These are phyloP conservation scores for Eugnorisma glareosa DNA, from an alignment of 2,888 invertebrate species.

Conservation along the genomic window DNA sequence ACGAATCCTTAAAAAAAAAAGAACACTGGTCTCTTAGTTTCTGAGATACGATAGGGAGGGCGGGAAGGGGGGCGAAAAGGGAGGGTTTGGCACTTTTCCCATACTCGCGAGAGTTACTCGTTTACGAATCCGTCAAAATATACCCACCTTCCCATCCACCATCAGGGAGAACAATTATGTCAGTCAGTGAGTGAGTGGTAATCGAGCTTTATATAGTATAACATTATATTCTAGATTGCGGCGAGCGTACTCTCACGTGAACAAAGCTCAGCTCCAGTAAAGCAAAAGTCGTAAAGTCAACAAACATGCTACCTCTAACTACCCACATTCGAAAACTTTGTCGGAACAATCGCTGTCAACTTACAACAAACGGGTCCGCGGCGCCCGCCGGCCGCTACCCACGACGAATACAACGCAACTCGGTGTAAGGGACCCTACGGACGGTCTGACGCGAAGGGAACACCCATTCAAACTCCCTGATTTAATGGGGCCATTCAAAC, in stretches of 20 bases:
- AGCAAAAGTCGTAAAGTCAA: constrained; percentile 33
- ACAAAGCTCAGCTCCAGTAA: constrained; percentile 4
- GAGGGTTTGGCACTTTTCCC: too few relatives aligned
- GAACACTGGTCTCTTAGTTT: too few relatives aligned
- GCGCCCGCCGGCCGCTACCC: constrained; percentile 76
- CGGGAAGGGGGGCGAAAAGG: too few relatives aligned
- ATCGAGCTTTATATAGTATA: too few relatives aligned
- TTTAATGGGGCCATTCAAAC: constrained; percentile 71
- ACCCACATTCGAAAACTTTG: constrained; percentile 44
- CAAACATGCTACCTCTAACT: constrained; percentile 33
- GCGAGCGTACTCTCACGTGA: not conserved
- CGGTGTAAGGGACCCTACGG: constrained; percentile 57
- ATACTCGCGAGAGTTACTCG: too few relatives aligned
- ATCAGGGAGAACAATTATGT: too few relatives aligned
- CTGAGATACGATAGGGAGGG: too few relatives aligned
- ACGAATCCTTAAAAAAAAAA: too few relatives aligned
- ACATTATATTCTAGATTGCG: constrained; percentile 15
- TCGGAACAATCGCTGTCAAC: constrained; percentile 58
- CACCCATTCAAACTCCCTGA: constrained; percentile 68
- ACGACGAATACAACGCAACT: constrained; percentile 68
- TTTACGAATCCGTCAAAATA: too few relatives aligned
- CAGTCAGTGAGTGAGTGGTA: too few relatives aligned
- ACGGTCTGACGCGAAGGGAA: constrained; percentile 53
- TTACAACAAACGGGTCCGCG: constrained; percentile 65
- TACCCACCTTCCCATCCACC: too few relatives aligned